These are phyloP conservation scores for Heteronetta atricapilla DNA, from an alignment of 2,113 vertebrate genomes.

Conservation along the genomic window DNA sequence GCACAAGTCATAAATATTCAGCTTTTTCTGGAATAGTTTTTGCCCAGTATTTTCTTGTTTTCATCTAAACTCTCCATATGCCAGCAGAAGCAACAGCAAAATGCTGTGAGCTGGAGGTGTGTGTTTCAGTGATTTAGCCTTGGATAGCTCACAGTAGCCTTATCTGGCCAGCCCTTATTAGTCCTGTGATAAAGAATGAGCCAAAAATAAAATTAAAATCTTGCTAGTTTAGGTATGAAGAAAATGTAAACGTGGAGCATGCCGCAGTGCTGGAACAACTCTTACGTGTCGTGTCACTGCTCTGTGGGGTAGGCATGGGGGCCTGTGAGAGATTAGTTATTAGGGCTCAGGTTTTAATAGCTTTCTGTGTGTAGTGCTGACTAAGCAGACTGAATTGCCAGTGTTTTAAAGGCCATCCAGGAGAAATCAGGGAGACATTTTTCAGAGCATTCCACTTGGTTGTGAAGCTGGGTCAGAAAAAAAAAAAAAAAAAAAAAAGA, in stretches of 20 bases:
- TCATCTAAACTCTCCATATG: background rate
- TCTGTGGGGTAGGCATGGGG: background rate
- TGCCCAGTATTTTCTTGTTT: background rate
- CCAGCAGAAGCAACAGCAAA: background rate
- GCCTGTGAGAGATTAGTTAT: background rate
- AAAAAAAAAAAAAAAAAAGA: too few relatives aligned
- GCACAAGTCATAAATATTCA: constrained; percentile 23
- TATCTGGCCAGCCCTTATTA: background rate
- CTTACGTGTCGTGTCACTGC: rapidly evolving
- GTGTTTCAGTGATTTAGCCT: background rate
- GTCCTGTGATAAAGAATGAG: background rate
- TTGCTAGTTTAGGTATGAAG: background rate
- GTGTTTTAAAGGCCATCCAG: background rate
- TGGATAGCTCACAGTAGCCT: background rate
- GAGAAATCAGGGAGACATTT: background rate
- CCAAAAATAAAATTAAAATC: background rate
- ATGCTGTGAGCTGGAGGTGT: background rate
- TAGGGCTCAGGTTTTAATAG: background rate
- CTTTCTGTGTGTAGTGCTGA: background rate
- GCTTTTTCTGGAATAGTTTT: constrained; percentile 19
- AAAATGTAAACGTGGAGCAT: rapidly evolving
- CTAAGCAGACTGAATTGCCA: background rate
- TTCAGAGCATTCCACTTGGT: background rate
- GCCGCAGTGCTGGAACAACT: background rate
- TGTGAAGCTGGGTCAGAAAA: background rate